Base-by-base conservation (phyloP, 2,888 invertebrate species). In the Idaea aversata region DNA sequence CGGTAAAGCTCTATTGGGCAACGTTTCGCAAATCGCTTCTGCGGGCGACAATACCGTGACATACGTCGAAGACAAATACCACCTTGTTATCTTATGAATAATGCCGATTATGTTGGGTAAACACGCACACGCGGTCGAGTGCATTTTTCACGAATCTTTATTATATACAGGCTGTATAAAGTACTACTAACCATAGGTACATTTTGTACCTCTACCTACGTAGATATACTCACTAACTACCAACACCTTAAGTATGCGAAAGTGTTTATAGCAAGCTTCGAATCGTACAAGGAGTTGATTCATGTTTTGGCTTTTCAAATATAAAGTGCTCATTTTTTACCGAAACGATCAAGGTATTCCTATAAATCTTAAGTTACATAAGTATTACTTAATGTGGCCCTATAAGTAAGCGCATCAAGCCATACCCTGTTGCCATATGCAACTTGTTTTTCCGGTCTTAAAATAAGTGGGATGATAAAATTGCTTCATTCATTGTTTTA, bases 31-130 rank as follows among this genome's bases (percentile, higher is more conserved):
- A 91, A 90, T 82, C 82, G 86, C 89, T 88, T 84, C 90, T 86
- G 85, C 83, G 78, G 79, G 77, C 85, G 81, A 90, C 91, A 87
- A 88, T 87, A 82, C 88, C 86, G 86, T 87, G 89, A 89, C 90
- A 86, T 85, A 82, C 79, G 83, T 79, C 80, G 86, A 89, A 91
- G 86, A 90, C 91, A 93, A 93, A 91, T 83, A 92, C 88, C 74
- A 75, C 74, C 79, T 86, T 81, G 90, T 89, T 92, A 92, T 92
- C 91, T 88, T 91, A 91, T 93, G 93, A 93, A 92, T 93, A 91
- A 93, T 91, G 89, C 89, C 90, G 92, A 91, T 91, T 89, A 91
- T 90, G 83, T 88, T 90, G 84, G 76, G 87, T 82, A 91, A 92
- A 93, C 88, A 91, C 81, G 85, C 87, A 86, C 84, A 85, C 85